Evolutionary conservation across 2,113 vertebrate genomes (phyloP), one percentile per base, ranked within the genome.

Genomic region (Procavia capensis): DNA sequence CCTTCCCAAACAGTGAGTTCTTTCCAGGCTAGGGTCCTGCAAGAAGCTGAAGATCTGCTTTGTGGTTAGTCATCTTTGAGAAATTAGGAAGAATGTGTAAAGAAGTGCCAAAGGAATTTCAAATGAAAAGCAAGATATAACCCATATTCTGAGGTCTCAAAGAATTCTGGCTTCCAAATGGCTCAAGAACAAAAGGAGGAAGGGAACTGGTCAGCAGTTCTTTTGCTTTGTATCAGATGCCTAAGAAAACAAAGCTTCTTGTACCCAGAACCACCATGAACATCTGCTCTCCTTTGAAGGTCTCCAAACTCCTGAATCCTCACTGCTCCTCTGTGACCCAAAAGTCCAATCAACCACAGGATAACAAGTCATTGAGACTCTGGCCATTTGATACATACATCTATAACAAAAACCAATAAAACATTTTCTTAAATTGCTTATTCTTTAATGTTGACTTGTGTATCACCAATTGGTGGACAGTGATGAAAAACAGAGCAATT

Each of bases 61-160:
- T 63, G n/a, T 14, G 0, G 9, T 89, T 6, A 72, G 36, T 2
- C 36, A 19, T 75, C 29, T 82, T 41, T 74, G 39, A 85, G 78
- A 90, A 93, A 90, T 76, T 45, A 79, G 31, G 39, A 92, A 89
- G 14, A 22, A 22, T 11, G 0, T 86, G 29, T 78, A 88, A 90
- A 93, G 39, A 83, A 59, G 13, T 36, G 20, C 75, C 36, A 75
- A 76, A 59, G 5, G 0, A 85, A 72, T 76, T 85, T 80, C 39
- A 93, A 79, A 68, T 45, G 57, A 92, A 95, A 81, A 9, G 1
- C 6, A 54, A 63, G 22, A 82, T 1, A 57, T 59, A 91, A 94
- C 11, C 50, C 72, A 87, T 16, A 27, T 84, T 54, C n/a, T 94
- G 50, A 90, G 76, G 20, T 82, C 95, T 79, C 25, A 61, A 90